phyloP scores from a whole-genome alignment of 2,797 vertebrate species.

The Brachyrhaphis roseni region DNA sequence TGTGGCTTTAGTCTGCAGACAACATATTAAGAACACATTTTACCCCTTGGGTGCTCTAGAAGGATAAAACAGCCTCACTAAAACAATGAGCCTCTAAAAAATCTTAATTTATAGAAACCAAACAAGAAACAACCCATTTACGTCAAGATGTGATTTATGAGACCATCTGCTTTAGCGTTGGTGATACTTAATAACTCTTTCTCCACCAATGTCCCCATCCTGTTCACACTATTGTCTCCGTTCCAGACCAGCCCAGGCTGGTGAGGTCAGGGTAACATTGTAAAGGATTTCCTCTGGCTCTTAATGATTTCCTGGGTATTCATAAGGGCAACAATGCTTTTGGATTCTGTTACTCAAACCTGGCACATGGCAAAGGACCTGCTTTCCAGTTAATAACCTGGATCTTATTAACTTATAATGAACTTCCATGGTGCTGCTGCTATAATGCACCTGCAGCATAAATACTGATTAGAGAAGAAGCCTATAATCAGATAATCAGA shows the following conservation, averaged over 20 bases:
- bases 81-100: conserved; percentile 21
- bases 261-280: conserved; percentile 81
- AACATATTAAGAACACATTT: conserved; percentile 9
- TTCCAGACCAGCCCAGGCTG: conserved; percentile 67
- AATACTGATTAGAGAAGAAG: conserved; percentile 17
- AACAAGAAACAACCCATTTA: conserved; percentile 16
- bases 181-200: conserved; percentile 56
- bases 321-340: conserved; percentile 75
- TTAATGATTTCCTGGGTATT: conserved; percentile 84
- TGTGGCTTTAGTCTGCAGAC: not conserved
- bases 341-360: conserved; percentile 73
- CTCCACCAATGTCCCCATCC: conserved; percentile 65
- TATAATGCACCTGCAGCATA: conserved; percentile 44
- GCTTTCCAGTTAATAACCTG: conserved; percentile 62
- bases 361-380: conserved; percentile 64
- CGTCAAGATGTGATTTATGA: conserved; percentile 51
- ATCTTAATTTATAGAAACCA: not conserved
- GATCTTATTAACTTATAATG: conserved; percentile 61
- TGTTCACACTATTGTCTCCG: conserved; percentile 81
- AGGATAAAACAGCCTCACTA: conserved; percentile 2
- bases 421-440: conserved; percentile 33
- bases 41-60: not conserved
- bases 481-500: conserved; percentile 4
- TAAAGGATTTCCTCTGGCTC: conserved; percentile 81
- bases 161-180: conserved; percentile 53